A percentile compares a stretch with the other conserved stretches of the same genome.
These are phyloP conservation scores for Hydra vulgaris DNA, from an alignment of 30 jellyfish, hydroid and myxozoan species.

Conservation along the genomic window DNA sequence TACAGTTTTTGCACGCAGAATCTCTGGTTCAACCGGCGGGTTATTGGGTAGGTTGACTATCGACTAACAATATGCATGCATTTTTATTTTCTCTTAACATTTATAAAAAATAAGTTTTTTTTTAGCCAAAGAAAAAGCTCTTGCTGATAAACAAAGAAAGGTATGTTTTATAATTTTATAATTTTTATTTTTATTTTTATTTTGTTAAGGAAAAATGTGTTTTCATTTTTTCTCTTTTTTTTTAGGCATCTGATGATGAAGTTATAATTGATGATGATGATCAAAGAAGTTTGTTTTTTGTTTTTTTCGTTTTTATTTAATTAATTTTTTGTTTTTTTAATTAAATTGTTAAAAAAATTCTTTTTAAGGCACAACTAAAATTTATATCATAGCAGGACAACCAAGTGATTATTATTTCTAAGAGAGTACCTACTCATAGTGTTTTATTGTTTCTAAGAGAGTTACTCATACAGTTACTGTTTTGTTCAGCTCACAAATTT, in stretches of 20 bases:
- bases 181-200: too few species aligned
- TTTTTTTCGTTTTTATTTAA: too few species aligned
- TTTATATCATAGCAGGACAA: too few species aligned
- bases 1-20: constrained; percentile 97
- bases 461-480: too few species aligned
- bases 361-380: too few species aligned
- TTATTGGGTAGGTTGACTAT: constrained; percentile 71
- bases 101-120: background rate
- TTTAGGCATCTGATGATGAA: background rate
- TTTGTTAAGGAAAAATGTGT: background rate
- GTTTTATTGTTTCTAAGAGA: too few species aligned
- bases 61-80: background rate
- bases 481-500: too few species aligned
- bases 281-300: background rate
- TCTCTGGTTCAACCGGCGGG: constrained; percentile 94
- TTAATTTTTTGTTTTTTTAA: too few species aligned
- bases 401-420: too few species aligned
- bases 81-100: too few species aligned
- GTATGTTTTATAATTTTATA: background rate
- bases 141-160: constrained; percentile 1
- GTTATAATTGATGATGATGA: background rate
- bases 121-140: background rate
- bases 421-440: too few species aligned
- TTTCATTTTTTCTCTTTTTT: background rate
- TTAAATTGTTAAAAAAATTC: too few species aligned